Base-by-base conservation (phyloP, 2,113 vertebrate species). In the Cervus canadensis region DNA sequence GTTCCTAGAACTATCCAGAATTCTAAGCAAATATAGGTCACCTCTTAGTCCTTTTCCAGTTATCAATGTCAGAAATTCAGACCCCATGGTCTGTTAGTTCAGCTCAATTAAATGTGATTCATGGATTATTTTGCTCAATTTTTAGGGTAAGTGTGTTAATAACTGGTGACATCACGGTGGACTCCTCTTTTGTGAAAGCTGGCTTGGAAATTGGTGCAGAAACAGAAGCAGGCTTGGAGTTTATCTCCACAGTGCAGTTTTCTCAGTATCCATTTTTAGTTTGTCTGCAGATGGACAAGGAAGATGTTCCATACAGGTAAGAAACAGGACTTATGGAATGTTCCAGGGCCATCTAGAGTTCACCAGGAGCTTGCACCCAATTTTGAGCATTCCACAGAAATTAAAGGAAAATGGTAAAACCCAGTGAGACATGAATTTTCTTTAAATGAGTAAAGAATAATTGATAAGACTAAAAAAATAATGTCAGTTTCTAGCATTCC, bases 261-360 rank as follows among this genome's bases (percentile, higher is more conserved):
- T 99, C 99, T 0, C 99, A 99, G 94, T 99, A 99, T 95, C 99
- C 99, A 0, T 99, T 99, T 99, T 98, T 99, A 87, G 99, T 99
- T 36, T 99, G 99, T 97, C 99, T 99, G 98, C 99, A 99, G 98
- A 99, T 99, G 99, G 99, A 99, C 95, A 99, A 99, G 98, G 98
- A 98, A 0, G 99, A 98, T 3, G 99, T 99, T 97, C 99, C 99
- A 0, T 97, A 99, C 99, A 99, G 99, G 99, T 99, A 98, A 98
- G 98, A 79, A 8, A 7, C 86, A 12, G 33, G 5, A 0, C 28
- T 52, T 2, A 1, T 5, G 48, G 16, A 13, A 26, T 26, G 48
- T 17, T 13, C 95, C 36, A 17, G 21, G 43, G 26, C 21, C n/a
- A 33, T 43, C n/a, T 50, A 11, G 10, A 23, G 3, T 9, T 74